These are phyloP conservation scores for Choloepus didactylus DNA, from an alignment of 2,797 vertebrate species.

Conservation along the genomic window DNA sequence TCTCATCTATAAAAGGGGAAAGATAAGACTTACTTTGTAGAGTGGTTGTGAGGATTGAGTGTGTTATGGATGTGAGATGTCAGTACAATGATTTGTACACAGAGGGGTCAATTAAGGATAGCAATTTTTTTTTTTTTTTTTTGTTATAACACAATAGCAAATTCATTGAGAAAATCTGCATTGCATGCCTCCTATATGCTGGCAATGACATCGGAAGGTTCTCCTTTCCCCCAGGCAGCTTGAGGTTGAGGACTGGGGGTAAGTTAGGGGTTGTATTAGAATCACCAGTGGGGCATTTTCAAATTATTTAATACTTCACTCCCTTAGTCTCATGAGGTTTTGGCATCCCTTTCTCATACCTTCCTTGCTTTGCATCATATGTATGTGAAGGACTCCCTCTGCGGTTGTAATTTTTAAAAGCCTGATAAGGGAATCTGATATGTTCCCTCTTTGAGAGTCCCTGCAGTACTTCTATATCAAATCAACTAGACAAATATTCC, in stretches of 20 bases:
- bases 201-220: neutral
- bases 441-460: neutral
- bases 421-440: neutral
- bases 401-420: slow-evolving; percentile 3
- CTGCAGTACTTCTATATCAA: neutral
- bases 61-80: neutral
- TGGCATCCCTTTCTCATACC: neutral
- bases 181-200: neutral
- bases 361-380: neutral
- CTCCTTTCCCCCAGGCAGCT: neutral
- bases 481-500: neutral
- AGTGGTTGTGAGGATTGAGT: neutral
- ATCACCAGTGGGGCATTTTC: neutral
- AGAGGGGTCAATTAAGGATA: neutral
- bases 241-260: neutral
- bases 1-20: neutral
- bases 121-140: neutral
- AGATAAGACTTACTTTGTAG: neutral
- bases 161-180: neutral
- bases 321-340: neutral
- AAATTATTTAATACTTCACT: neutral
- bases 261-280: neutral
- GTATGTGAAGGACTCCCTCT: neutral
- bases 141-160: neutral
- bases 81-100: neutral